A percentile compares a stretch with the other conserved stretches of the same genome.
Conservation (phyloP, 30 jellyfish, hydroid and myxozoan species). For the Cassiopea andromeda region DNA sequence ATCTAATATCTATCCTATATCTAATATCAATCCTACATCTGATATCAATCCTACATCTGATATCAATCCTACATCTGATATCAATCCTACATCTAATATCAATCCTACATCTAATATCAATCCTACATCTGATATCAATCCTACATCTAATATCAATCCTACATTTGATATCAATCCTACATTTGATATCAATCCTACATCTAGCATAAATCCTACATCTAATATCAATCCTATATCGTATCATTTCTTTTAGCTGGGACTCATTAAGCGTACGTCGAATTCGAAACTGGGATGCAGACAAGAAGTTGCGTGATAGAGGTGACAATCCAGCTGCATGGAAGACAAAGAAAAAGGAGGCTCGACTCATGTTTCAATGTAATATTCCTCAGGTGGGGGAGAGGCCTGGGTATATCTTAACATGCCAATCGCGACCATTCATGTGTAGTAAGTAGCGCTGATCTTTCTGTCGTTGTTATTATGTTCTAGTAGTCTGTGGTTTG, state of each 20-base stretch:
- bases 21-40: too few relatives aligned
- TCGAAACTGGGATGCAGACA: conserved; percentile 98
- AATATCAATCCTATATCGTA: background rate
- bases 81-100: too few relatives aligned
- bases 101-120: too few relatives aligned
- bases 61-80: too few relatives aligned
- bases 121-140: too few relatives aligned
- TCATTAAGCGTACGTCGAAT: conserved; percentile 91
- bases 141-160: too few relatives aligned
- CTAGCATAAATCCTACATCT: too few relatives aligned
- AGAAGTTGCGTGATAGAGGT: conserved; percentile 87
- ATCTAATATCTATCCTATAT: too few relatives aligned
- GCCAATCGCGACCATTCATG: conserved; percentile 92
- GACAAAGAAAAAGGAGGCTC: conserved; percentile 92
- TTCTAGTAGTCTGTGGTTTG: background rate
- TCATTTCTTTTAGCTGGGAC: conserved; percentile 77
- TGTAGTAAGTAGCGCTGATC: conserved; percentile 78
- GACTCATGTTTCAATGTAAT: conserved; percentile 87
- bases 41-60: too few relatives aligned
- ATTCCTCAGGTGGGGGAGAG: conserved; percentile 79
- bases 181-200: too few relatives aligned
- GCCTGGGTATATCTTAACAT: conserved; percentile 80
- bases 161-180: too few relatives aligned
- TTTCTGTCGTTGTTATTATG: background rate
- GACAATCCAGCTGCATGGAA: conserved; percentile 97